Conservation (phyloP, 1,140 invertebrate genomes). For the Drosophila pruinosa region DNA sequence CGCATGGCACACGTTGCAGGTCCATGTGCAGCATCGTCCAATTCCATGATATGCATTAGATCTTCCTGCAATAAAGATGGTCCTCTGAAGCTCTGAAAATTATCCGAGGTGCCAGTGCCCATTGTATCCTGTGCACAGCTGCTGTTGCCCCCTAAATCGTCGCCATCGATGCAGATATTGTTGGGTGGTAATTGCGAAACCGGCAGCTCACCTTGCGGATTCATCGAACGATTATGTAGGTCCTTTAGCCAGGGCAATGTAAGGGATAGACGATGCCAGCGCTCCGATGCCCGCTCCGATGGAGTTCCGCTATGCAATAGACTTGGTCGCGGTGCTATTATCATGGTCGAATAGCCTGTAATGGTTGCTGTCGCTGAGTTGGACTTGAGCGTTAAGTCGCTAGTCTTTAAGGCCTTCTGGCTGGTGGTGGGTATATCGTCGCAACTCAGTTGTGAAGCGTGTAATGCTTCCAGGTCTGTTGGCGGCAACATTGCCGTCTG, state of each 20-base stretch:
- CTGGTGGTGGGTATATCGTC: slow-evolving; percentile 27
- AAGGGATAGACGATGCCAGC: slow-evolving; percentile 31
- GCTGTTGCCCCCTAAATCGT: neutral
- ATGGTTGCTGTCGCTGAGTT: neutral
- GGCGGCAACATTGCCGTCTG: slow-evolving; percentile 13
- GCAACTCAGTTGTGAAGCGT: neutral
- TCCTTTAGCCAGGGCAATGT: slow-evolving; percentile 23
- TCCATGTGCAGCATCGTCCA: neutral
- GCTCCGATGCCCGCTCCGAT: neutral
- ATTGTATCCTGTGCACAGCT: neutral
- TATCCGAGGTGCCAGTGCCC: neutral
- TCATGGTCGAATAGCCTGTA: neutral
- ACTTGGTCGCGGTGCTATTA: neutral
- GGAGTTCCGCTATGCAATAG: neutral
- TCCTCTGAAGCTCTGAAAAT: slow-evolving; percentile 11
- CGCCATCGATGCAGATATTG: neutral
- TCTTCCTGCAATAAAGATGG: slow-evolving; percentile 31
- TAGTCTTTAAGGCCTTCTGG: neutral
- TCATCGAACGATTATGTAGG: neutral
- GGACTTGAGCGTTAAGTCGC: neutral
- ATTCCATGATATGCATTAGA: slow-evolving; percentile 16
- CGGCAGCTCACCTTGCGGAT: too few species aligned
- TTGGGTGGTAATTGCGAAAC: neutral
- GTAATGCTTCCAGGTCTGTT: neutral
- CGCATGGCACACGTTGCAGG: neutral